These are phyloP conservation scores for Tyrannus savana DNA, from an alignment of 2,113 vertebrate species.

Conservation along the genomic window DNA sequence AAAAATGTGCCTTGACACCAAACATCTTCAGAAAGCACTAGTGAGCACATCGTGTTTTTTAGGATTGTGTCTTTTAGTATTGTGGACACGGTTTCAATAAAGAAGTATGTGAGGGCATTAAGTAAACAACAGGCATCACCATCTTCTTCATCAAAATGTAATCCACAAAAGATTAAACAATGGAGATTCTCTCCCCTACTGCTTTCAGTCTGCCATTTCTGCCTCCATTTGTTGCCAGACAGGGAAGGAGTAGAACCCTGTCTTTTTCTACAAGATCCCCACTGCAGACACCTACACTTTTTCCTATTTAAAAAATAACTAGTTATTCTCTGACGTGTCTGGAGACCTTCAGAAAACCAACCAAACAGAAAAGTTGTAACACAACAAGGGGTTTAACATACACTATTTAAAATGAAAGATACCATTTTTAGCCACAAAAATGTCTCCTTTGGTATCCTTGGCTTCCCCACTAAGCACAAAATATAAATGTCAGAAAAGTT, in stretches of 20 bases:
- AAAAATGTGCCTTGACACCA: not conserved
- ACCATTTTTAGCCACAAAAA: not conserved
- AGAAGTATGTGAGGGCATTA: not conserved
- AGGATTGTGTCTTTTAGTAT: not conserved
- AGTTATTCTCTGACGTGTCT: not conserved
- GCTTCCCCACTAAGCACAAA: not conserved
- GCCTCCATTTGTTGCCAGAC: not conserved
- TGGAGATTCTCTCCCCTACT: not conserved
- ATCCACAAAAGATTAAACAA: not conserved
- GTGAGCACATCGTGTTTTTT: not conserved
- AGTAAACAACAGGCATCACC: not conserved
- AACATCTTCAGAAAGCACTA: not conserved
- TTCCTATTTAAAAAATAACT: not conserved
- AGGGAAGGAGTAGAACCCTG: not conserved
- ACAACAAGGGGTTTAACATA: not conserved
- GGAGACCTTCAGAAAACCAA: not conserved
- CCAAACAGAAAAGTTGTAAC: not conserved
- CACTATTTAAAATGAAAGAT: not conserved
- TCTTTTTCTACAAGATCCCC: not conserved
- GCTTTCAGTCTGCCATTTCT: not conserved
- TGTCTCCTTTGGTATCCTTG: not conserved
- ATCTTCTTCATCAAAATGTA: not conserved
- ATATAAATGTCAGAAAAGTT: not conserved
- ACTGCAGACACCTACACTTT: not conserved
- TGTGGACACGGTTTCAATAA: not conserved